Conservation (phyloP, 1,140 invertebrate genomes). For the Carposina sasakii region DNA sequence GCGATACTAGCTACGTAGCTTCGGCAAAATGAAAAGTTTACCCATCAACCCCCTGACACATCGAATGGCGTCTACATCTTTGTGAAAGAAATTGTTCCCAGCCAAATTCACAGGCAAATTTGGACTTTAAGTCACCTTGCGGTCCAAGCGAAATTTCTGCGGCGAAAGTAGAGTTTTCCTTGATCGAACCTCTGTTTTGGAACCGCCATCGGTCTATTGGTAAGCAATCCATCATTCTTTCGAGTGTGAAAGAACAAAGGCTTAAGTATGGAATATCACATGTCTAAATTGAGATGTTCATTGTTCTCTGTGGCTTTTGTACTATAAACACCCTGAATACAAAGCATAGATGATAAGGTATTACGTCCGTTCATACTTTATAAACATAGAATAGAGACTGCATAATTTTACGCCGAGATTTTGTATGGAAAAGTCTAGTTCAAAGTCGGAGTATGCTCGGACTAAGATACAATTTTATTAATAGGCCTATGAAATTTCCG, state of each 20-base stretch:
- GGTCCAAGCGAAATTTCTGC: constrained; percentile 9
- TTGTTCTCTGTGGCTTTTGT: constrained; percentile 16
- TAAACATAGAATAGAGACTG: no score
- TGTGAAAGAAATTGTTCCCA: constrained; percentile 61
- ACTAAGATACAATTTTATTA: no score
- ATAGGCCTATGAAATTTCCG: no score
- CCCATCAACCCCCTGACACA: constrained; percentile 61
- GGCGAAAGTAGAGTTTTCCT: constrained; percentile 36
- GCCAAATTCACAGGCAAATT: constrained; percentile 46
- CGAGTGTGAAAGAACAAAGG: constrained; percentile 50
- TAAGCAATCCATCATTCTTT: constrained; percentile 61
- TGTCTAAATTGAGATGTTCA: constrained; percentile 24
- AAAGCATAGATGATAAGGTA: constrained; percentile 35
- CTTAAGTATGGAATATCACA: constrained; percentile 27
- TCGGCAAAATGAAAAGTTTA: constrained; percentile 69
- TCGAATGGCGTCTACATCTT: constrained; percentile 69
- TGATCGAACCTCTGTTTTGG: constrained; percentile 44
- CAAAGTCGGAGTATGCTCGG: no score
- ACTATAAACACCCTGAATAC: constrained; percentile 41
- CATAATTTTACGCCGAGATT: no score
- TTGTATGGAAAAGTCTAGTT: no score
- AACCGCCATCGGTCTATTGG: constrained; percentile 51
- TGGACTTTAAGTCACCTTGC: constrained; percentile 42
- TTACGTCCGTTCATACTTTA: no score
- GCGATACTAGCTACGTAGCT: constrained; percentile 45